These are phyloP conservation scores for Stegodyphus mimosarum DNA, from an alignment of 1,140 invertebrate species.

Conservation along the genomic window DNA sequence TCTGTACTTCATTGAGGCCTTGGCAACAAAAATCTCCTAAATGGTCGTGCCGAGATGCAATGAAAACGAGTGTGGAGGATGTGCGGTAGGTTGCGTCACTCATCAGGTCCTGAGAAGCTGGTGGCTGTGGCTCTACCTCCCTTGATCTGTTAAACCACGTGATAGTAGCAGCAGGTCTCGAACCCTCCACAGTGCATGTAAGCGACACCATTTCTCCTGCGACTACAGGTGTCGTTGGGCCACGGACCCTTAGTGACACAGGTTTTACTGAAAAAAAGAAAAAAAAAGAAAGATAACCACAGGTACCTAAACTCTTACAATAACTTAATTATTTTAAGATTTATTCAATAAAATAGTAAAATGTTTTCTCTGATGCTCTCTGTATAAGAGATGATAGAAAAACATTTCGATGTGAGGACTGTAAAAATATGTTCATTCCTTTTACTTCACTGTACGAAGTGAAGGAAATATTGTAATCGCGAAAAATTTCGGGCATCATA, in stretches of 20 bases:
- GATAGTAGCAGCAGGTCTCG: constrained; percentile 64
- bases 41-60: constrained; percentile 64
- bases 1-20: constrained; percentile 64
- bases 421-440: too few relatives aligned
- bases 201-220: constrained; percentile 65
- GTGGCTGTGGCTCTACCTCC: constrained; percentile 61
- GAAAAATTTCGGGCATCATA: too few relatives aligned
- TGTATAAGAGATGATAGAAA: too few relatives aligned
- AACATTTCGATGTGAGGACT: too few relatives aligned
- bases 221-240: constrained; percentile 62
- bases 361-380: too few relatives aligned
- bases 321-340: too few relatives aligned
- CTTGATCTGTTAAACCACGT: constrained; percentile 65
- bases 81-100: constrained; percentile 64
- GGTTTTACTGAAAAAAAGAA: constrained; percentile 63
- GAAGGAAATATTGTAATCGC: too few relatives aligned
- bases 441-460: too few relatives aligned
- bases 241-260: constrained; percentile 58
- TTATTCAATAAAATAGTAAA: too few relatives aligned
- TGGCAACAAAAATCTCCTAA: constrained; percentile 64
- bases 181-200: constrained; percentile 63
- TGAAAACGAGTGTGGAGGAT: constrained; percentile 63
- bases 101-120: constrained; percentile 62
- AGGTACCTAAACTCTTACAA: too few relatives aligned
- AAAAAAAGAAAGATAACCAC: too few relatives aligned